Percentiles rank a stretch among this genome's conserved stretches.
Conservation (phyloP, 1,140 invertebrate species). For the Penaeus indicus region DNA sequence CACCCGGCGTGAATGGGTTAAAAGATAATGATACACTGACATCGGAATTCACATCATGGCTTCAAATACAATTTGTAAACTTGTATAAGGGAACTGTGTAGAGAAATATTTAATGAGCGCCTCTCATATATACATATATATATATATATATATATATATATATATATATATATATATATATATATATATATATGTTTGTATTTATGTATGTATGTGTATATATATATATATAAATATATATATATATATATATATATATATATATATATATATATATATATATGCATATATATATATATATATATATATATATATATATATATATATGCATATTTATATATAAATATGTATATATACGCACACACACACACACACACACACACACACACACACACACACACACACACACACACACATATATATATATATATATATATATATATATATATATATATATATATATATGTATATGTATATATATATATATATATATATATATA, state of each 20-base stretch:
- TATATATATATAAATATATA: constrained; percentile 1
- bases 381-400: no score
- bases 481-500: background rate
- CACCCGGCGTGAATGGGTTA: no score
- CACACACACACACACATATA: no score
- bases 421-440: no score
- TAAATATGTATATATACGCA: constrained; percentile 34
- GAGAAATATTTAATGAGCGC: background rate
- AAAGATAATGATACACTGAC: no score
- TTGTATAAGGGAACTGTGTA: background rate
- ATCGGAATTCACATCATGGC: no score
- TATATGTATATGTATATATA: constrained; percentile 21
- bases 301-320: constrained; percentile 26
- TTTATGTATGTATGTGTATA: background rate
- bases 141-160: no score
- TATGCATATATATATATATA: constrained; percentile 20
- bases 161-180: no score
- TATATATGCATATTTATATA: constrained; percentile 24
- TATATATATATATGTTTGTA: background rate
- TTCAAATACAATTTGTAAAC: no score
- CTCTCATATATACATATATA: background rate
- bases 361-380: constrained; percentile 13
- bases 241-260: background rate
- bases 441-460: constrained; percentile 14
- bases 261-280: background rate